phyloP scores from a whole-genome alignment of 1,140 invertebrate species.

The Psix sp. region DNA sequence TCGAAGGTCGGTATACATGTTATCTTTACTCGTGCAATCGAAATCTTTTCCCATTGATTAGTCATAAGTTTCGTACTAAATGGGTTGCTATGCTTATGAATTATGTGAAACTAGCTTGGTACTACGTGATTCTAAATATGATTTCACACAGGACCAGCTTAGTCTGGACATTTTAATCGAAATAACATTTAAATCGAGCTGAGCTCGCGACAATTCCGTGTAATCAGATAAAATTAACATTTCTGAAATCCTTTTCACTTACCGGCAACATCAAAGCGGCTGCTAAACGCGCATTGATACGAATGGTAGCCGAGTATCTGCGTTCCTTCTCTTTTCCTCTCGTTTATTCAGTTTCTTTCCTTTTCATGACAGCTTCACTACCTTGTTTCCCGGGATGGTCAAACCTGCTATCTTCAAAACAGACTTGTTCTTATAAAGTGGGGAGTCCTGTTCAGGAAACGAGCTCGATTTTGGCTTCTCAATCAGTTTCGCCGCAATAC shows the following conservation, averaged over 20 bases:
- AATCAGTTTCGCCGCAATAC: constrained; percentile 56
- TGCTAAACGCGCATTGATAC: constrained; percentile 61
- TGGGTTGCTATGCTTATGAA: constrained; percentile 40
- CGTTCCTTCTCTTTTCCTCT: constrained; percentile 55
- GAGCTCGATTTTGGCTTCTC: constrained; percentile 61
- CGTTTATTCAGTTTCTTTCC: constrained; percentile 57
- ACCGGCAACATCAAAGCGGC: constrained; percentile 62
- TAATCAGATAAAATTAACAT: constrained; percentile 66
- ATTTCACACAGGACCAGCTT: constrained; percentile 56
- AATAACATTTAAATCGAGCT: constrained; percentile 62
- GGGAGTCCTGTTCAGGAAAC: constrained; percentile 67
- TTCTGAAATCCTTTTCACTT: constrained; percentile 63
- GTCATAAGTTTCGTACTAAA: constrained; percentile 35
- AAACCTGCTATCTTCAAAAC: constrained; percentile 65
- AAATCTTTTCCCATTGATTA: constrained; percentile 34
- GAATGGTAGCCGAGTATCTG: constrained; percentile 57
- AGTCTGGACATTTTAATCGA: constrained; percentile 60
- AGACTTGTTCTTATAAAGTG: constrained; percentile 68
- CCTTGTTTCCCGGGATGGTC: constrained; percentile 62
- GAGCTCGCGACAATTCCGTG: constrained; percentile 63
- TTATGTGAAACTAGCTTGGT: constrained; percentile 31
- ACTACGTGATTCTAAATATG: constrained; percentile 51
- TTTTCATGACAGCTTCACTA: constrained; percentile 69
- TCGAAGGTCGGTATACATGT: constrained; percentile 4
- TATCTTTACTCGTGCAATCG: neutral